Percentiles rank a stretch among this genome's conserved stretches.
Conservation (phyloP, 2,113 vertebrate species). For the Labeo rohita region DNA sequence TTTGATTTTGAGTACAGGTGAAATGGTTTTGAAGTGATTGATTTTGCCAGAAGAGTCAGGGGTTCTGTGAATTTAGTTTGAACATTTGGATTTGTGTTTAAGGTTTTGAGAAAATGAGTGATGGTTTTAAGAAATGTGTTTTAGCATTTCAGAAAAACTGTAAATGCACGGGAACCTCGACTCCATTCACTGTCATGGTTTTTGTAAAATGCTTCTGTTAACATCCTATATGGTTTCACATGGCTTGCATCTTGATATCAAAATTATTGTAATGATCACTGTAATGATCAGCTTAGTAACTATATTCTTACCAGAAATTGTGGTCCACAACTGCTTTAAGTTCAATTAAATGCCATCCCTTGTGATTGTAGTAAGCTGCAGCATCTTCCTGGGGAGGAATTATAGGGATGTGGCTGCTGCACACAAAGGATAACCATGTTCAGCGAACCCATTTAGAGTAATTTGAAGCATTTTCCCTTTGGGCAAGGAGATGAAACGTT, state of each 20-base stretch:
- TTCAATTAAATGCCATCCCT: conserved; percentile 61
- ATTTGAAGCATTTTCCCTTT: conserved; percentile 50
- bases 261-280: neutral
- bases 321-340: conserved; percentile 66
- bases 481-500: conserved; percentile 50
- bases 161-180: neutral
- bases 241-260: neutral
- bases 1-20: no score
- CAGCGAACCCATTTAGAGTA: conserved; percentile 48
- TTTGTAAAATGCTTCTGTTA: neutral
- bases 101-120: no score
- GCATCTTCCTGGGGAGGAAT: conserved; percentile 43
- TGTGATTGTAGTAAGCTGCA: conserved; percentile 54
- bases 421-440: conserved; percentile 61
- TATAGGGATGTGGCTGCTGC: conserved; percentile 59
- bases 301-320: conserved; percentile 41
- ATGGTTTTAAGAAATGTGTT: no score
- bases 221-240: neutral
- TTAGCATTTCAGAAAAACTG: no score
- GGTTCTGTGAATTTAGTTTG: no score
- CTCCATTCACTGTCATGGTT: neutral
- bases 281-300: no score
- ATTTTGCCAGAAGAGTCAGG: no score
- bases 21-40: no score
- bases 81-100: no score